Evolutionary conservation across 1,140 invertebrate genomes (phyloP), one percentile per base, ranked within the genome.

Genomic region (Telenomus remus): DNA sequence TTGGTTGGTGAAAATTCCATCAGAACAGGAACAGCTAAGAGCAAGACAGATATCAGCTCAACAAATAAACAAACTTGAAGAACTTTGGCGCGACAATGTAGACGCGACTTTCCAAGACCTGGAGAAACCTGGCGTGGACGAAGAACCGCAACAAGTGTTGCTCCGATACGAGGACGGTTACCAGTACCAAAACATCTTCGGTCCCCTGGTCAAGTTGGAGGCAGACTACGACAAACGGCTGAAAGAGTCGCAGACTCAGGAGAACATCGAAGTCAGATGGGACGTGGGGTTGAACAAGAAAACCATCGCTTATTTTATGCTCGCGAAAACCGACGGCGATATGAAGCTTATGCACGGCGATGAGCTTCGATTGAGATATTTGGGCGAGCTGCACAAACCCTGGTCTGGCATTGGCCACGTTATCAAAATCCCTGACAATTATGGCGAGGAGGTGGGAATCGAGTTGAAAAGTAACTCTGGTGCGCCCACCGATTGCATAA

Each of bases 311-410:
- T 98, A 97, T 86, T 99, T 99, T 80, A 96, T 96, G 76, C 89
- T 99, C n/a, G 96, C 97, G 0, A 98, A 98, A 87, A 98, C 97
- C 8, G 97, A 99, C 82, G 96, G 97, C 76, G 97, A 98, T 82
- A 98, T 99, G 95, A 96, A 98, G 85, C 86, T 99, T n/a, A 99
- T 99, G 98, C 97, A 98, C 82, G 98, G 98, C 13, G 98, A 99
- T 90, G 98, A 99, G 87, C 86, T 99, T 14, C 91, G 96, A 69
- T 88, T 99, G 34, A 93, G 97, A 71, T 99, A 99, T 83, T 91
- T 98, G 4, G 97, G 97, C 4, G 97, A 99, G 83, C 83, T 96
- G 70, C 96, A 97, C 81, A 97, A 96, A 81, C 90, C 94, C 0
- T 99, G 98, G 98, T 94, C 93, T 33, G 97, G 97, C 16, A 94